Percentiles rank a stretch among this genome's conserved stretches.
Evolutionary conservation across 1,140 invertebrate species (phyloP).

Genomic region (Harlomillsia oculata): DNA sequence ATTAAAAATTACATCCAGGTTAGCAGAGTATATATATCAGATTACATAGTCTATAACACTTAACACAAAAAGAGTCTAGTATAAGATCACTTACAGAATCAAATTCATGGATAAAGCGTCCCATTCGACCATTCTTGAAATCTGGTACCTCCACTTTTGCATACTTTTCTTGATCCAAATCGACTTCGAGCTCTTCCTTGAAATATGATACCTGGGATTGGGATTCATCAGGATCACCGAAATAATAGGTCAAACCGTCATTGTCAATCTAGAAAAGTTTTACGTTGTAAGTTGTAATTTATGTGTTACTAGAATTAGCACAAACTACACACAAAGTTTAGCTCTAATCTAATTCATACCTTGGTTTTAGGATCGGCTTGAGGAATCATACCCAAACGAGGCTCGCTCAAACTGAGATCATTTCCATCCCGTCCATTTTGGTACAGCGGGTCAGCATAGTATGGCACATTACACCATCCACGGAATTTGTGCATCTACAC

Average conservation of each 20-base stretch:
- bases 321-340: too few species aligned
- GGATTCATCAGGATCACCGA: slow-evolving; percentile 30
- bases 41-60: too few species aligned
- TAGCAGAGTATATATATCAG: not conserved
- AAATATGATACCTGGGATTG: slow-evolving; percentile 42
- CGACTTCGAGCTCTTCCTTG: slow-evolving; percentile 65
- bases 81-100: slow-evolving; percentile 53
- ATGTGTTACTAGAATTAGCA: not conserved
- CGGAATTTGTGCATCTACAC: slow-evolving; percentile 50
- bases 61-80: too few species aligned
- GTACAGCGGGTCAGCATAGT: slow-evolving; percentile 41
- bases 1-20: not conserved
- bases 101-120: slow-evolving; percentile 83
- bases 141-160: slow-evolving; percentile 71
- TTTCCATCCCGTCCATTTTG: slow-evolving; percentile 11
- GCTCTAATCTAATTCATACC: too few species aligned
- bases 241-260: slow-evolving; percentile 34
- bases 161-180: slow-evolving; percentile 54
- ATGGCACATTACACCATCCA: slow-evolving; percentile 58
- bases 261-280: slow-evolving; percentile 28
- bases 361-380: slow-evolving; percentile 18
- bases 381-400: slow-evolving; percentile 26
- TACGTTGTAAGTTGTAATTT: not conserved
- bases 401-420: slow-evolving; percentile 13
- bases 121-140: slow-evolving; percentile 62